Percentiles rank a stretch among this genome's conserved stretches.
These are phyloP conservation scores for Tridacna gigas DNA, from an alignment of 2,888 invertebrate genomes.

Conservation along the genomic window DNA sequence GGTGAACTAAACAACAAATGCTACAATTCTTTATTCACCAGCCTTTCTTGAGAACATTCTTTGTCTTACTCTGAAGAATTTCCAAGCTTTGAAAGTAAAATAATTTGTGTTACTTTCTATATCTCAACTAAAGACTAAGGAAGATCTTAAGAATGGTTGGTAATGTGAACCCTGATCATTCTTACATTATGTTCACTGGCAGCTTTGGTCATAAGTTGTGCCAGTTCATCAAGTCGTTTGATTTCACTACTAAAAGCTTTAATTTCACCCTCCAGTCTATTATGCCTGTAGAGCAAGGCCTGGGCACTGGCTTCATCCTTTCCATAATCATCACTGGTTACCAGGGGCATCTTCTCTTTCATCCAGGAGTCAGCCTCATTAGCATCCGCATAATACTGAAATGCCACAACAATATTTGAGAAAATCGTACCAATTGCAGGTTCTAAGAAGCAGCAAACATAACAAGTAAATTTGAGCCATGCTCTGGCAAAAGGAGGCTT, in stretches of 20 bases:
- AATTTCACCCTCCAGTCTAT: conserved; percentile 94
- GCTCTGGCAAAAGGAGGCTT: no score
- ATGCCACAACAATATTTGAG: conserved; percentile 14
- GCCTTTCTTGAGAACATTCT: no score
- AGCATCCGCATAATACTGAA: conserved; percentile 96
- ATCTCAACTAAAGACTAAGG: no score
- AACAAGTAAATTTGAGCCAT: no score
- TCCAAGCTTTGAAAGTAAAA: no score
- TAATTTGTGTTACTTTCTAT: no score
- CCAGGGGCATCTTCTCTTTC: conserved; percentile 96
- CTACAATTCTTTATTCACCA: no score
- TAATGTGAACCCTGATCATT: conserved; percentile 21
- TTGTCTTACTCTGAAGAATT: no score
- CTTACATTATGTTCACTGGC: conserved; percentile 85
- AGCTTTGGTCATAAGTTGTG: conserved; percentile 87
- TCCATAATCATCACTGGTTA: conserved; percentile 95
- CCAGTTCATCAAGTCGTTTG: conserved; percentile 91
- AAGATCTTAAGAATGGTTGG: no score
- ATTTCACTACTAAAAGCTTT: conserved; percentile 94
- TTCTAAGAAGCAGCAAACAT: no score
- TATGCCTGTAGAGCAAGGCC: conserved; percentile 93
- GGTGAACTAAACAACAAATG: no score
- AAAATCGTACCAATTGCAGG: no score
- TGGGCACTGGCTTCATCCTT: conserved; percentile 95
- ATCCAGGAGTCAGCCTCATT: conserved; percentile 99